Evolutionary conservation across 2,113 vertebrate genomes (phyloP), one percentile per base, ranked within the genome.

Genomic region (Anolis sagrei): DNA sequence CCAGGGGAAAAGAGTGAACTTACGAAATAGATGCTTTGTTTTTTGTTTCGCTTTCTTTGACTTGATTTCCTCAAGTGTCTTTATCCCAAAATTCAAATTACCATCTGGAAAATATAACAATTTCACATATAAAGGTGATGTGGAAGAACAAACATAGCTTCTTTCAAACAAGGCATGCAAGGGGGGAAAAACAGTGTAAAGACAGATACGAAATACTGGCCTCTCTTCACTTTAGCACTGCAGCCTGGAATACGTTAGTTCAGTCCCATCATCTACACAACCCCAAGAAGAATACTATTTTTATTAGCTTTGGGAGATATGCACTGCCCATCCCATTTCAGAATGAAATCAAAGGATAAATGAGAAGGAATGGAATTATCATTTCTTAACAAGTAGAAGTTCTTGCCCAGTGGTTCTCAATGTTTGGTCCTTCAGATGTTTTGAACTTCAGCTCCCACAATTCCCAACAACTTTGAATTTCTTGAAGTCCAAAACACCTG

Each of bases 11-110:
- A 39, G 39, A 11, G 18, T 66, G 2, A 88, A 96, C 95, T 95
- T 93, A 96, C 96, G 97, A 93, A 96, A 94, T 75, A 96, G 94
- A 90, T 95, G 96, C 92, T 96, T 98, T 88, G 97, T 94, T 95
- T 97, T 98, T 79, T 97, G 97, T 86, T 97, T 98, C 54, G 98
- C 95, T 83, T 98, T 97, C 93, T 97, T 98, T 94, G 96, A 89
- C 69, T 97, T 97, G 88, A 99, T 98, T 94, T 99, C 98, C 90
- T 99, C 97, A 77, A 99, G 90, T 18, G 98, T 99, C 95, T 98
- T 98, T 84, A 99, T 97, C 81, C 98, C 97, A 44, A 98, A 99
- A 93, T 98, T 97, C 84, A 98, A 95, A 4, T 89, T 91, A 84
- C 97, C 96, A 79, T 95, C 98, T 99, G 90, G 62, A 86, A 75